These are phyloP conservation scores for Drosophila bocqueti DNA, from an alignment of 1,140 invertebrate genomes.

Conservation along the genomic window DNA sequence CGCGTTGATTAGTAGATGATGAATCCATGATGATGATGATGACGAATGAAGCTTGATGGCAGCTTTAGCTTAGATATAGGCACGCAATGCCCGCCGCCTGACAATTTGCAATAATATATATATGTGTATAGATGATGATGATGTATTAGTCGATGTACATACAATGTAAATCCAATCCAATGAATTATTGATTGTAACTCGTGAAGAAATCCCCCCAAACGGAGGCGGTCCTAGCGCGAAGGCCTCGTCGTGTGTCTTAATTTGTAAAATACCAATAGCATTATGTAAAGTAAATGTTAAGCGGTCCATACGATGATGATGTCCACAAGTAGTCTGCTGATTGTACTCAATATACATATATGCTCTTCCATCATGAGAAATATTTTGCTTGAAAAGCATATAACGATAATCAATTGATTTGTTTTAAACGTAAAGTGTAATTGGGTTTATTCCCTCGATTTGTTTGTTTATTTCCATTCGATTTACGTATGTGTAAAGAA, in stretches of 20 bases:
- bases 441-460: slow-evolving; percentile 14
- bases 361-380: slow-evolving; percentile 23
- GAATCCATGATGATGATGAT: slow-evolving; percentile 20
- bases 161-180: slow-evolving; percentile 48
- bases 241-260: slow-evolving; percentile 29
- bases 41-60: slow-evolving; percentile 56
- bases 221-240: slow-evolving; percentile 6
- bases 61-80: slow-evolving; percentile 56
- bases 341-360: slow-evolving; percentile 22
- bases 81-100: slow-evolving; percentile 48
- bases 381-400: slow-evolving; percentile 38
- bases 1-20: slow-evolving; percentile 24
- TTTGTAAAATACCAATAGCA: slow-evolving; percentile 38
- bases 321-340: slow-evolving; percentile 27
- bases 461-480: slow-evolving; percentile 33
- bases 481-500: slow-evolving; percentile 32
- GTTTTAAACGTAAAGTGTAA: slow-evolving; percentile 31
- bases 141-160: slow-evolving; percentile 66
- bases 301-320: slow-evolving; percentile 29
- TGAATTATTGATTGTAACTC: slow-evolving; percentile 45
- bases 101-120: slow-evolving; percentile 62
- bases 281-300: slow-evolving; percentile 49
- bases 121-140: slow-evolving; percentile 40
- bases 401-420: slow-evolving; percentile 19
- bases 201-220: slow-evolving; percentile 46